Base-by-base conservation (phyloP, 2,113 vertebrate species). In the Oceanites oceanicus region DNA sequence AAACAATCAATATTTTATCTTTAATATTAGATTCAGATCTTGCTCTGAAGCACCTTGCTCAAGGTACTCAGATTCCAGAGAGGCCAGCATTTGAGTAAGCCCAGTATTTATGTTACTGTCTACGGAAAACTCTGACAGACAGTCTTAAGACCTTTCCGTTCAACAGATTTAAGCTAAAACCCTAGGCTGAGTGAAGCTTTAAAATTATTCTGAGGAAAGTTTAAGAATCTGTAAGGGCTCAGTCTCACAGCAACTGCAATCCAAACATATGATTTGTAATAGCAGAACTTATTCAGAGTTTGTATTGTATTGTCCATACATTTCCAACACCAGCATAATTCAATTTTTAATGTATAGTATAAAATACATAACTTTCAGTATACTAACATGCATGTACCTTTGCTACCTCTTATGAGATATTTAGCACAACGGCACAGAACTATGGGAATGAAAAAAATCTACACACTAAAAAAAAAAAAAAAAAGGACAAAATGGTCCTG, bases 161-260 rank as follows among this genome's bases (percentile, higher is more conserved):
- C 67, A 94, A 85, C 89, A 95, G 82, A 89, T 92, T 97, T 94
- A 78, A 84, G 55, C 36, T 86, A 86, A 97, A 96, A 97, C 88
- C 88, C 94, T 84, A 85, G 94, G 92, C 84, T 95, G 92, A 96
- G 56, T 66, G 32, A 71, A 94, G 92, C 90, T 96, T 98, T 93
- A 95, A 97, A 95, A 88, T 97, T 91, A 95, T 89, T 72, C 86
- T 44, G 34, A 88, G 53, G 82, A 92, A 96, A 96, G 78, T 92
- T 94, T 59, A 86, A 93, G 67, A 84, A 78, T 92, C 65, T 84
- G 42, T 56, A 94, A 89, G 30, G 75, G 70, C 49, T 92, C 72
- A 94, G 71, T 61, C 82, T 87, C 71, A 70, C 75, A 92, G 86
- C 53, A 94, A 78, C 58, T 66, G 58, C 75, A 96, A 91, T 86